Conservation (phyloP, 1,140 invertebrate species). For the Trialeurodes vaporariorum region DNA sequence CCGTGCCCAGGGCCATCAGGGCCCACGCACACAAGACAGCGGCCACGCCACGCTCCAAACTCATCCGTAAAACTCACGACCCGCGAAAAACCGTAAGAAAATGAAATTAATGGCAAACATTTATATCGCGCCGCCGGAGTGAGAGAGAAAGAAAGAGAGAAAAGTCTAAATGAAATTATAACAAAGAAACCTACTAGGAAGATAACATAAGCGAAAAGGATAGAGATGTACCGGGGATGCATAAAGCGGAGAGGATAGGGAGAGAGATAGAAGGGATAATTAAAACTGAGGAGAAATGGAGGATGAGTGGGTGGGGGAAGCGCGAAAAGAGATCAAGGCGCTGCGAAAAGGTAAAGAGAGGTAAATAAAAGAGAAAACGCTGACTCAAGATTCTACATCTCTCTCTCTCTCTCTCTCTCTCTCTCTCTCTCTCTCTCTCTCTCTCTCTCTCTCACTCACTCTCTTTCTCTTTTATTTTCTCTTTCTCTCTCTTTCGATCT, state of each 20-base stretch:
- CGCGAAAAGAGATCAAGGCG: background rate
- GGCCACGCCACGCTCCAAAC: background rate
- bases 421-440: no score
- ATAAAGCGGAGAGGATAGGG: background rate
- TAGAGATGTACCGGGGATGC: background rate
- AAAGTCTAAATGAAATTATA: conserved; percentile 1
- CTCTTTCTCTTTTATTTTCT: no score
- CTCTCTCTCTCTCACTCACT: no score
- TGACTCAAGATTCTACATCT: background rate
- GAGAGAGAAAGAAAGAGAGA: no score
- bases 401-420: no score
- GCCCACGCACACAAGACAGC: no score
- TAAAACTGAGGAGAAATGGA: background rate
- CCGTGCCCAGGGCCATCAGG: no score
- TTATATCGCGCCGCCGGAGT: background rate
- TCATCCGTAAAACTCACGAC: no score
- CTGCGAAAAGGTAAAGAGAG: background rate
- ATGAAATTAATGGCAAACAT: conserved; percentile 1
- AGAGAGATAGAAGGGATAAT: no score
- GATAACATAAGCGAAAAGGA: background rate
- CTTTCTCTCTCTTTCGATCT: no score
- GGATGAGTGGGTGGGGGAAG: no score
- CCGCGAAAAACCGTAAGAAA: background rate
- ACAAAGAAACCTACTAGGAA: background rate
- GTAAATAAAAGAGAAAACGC: background rate